Conservation (phyloP, 2,888 invertebrate species). For the Tanytarsus gracilentus region DNA sequence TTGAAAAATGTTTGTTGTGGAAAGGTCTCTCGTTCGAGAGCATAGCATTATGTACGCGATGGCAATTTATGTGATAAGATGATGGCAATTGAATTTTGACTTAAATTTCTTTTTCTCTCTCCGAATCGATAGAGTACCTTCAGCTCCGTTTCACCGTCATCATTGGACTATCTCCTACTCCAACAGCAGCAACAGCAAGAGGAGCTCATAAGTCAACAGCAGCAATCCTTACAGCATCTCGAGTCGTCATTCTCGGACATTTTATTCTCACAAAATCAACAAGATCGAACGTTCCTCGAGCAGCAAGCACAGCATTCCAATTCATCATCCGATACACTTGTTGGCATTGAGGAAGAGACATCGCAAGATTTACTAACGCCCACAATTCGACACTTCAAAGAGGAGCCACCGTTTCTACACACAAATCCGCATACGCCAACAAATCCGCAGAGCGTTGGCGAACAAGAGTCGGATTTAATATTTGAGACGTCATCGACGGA, state of each 20-base stretch:
- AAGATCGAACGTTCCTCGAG: conserved; percentile 9
- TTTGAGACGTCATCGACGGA: conserved; percentile 37
- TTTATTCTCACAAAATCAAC: conserved; percentile 25
- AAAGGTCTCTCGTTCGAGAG: too few species aligned
- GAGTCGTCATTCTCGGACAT: conserved; percentile 21
- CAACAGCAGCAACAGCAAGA: conserved; percentile 28
- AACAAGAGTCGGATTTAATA: conserved; percentile 32
- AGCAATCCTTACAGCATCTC: conserved; percentile 29
- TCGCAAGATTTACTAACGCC: conserved; percentile 17
- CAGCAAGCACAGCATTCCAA: conserved; percentile 34
- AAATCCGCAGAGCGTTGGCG: conserved; percentile 35
- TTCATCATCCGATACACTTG: conserved; percentile 32
- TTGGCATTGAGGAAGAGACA: conserved; percentile 27
- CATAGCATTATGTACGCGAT: too few species aligned
- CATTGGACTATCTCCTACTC: conserved; percentile 41
- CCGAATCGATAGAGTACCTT: conserved; percentile 42
- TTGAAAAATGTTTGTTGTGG: not conserved
- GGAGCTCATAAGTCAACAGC: conserved; percentile 30
- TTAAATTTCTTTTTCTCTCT: conserved; percentile 30
- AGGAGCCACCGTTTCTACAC: conserved; percentile 7
- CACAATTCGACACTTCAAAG: conserved; percentile 14
- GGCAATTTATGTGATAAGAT: not conserved
- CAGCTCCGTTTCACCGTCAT: conserved; percentile 43
- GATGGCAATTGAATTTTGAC: not conserved
- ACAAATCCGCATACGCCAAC: conserved; percentile 30